Base-by-base conservation (phyloP, 23 tunicate genomes). In the Clavelina lepadiformis region DNA sequence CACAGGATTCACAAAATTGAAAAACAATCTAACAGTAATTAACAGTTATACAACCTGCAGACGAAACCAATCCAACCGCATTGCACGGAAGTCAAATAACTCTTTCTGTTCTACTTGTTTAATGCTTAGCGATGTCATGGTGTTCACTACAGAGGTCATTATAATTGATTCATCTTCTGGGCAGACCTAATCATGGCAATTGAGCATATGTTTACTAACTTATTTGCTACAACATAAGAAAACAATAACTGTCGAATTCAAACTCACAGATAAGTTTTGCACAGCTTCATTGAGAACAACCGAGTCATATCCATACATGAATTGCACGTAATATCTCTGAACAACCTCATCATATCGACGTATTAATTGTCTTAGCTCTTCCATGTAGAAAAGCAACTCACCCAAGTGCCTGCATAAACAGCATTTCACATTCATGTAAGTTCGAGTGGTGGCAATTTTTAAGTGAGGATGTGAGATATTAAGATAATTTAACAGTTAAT, bases 141-240 rank as follows among this genome's bases (percentile, higher is more conserved):
- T 85, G 68, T 93, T 83, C 23, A 93, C 98, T 5, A 93, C 76
- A 19, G 98, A 93, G 33, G 98, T 83, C 86, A 85, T 73, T 58
- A 93, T 93, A 35, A 83, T 83, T 21, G 94, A 83, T 35, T 93
- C 98, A 38, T 93, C 98, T 85, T 93, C 98, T 0, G 98, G 98
- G 35, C 97, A 89, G 32, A 89, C 97, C 97, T 89, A 7, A 18
- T 5, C n/a, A n/a, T n/a, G n/a, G n/a, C n/a, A n/a, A n/a, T n/a
- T n/a, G n/a, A n/a, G n/a, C n/a, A n/a, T n/a, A n/a, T n/a, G n/a
- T n/a, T n/a, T n/a, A n/a, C n/a, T n/a, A n/a, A n/a, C n/a, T n/a
- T n/a, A n/a, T n/a, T n/a, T n/a, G 49, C 49, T 15, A 41, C 15
- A 41, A 11, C 49, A 41, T 41, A 41, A 41, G 49, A 15, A 41